A percentile compares a stretch with the other conserved stretches of the same genome.
Evolutionary conservation across 2,797 vertebrate species (phyloP).

Genomic region (Bryconaethiops microstoma): DNA sequence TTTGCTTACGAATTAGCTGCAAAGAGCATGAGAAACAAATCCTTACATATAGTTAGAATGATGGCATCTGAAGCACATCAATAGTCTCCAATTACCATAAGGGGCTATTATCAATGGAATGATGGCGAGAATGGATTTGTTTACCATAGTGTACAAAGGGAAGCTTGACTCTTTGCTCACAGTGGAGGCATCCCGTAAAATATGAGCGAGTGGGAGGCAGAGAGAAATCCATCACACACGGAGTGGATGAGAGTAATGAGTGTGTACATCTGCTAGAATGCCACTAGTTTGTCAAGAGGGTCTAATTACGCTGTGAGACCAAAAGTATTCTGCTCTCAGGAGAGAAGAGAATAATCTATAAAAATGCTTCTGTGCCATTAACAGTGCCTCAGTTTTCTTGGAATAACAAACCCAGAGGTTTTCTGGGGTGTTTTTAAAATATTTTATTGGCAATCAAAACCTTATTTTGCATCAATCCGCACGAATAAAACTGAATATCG

Average conservation of each 20-base stretch:
- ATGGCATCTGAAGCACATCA: constrained; percentile 13
- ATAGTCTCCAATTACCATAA: constrained; percentile 10
- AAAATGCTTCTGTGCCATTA: constrained; percentile 18
- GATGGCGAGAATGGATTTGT: constrained; percentile 22
- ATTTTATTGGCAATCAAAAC: not conserved
- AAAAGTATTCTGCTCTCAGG: constrained; percentile 29
- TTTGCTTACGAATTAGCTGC: constrained; percentile 14
- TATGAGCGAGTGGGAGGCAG: constrained; percentile 19
- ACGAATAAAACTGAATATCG: not conserved
- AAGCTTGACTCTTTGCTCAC: constrained; percentile 25
- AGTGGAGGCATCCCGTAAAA: constrained; percentile 24
- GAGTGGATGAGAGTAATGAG: constrained; percentile 40
- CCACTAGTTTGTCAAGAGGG: constrained; percentile 50
- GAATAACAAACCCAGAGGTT: not conserved
- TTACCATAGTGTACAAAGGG: constrained; percentile 31
- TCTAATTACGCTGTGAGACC: constrained; percentile 41
- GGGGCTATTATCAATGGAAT: constrained; percentile 19
- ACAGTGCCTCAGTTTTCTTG: constrained; percentile 7
- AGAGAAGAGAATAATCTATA: constrained; percentile 27
- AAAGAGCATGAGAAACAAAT: not conserved
- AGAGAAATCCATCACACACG: constrained; percentile 38
- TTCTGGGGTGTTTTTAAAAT: not conserved
- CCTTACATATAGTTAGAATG: not conserved
- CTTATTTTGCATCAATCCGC: not conserved
- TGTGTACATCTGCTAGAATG: constrained; percentile 52